These are phyloP conservation scores for Creontiades dilutus DNA, from an alignment of 2,888 invertebrate genomes.

Conservation along the genomic window DNA sequence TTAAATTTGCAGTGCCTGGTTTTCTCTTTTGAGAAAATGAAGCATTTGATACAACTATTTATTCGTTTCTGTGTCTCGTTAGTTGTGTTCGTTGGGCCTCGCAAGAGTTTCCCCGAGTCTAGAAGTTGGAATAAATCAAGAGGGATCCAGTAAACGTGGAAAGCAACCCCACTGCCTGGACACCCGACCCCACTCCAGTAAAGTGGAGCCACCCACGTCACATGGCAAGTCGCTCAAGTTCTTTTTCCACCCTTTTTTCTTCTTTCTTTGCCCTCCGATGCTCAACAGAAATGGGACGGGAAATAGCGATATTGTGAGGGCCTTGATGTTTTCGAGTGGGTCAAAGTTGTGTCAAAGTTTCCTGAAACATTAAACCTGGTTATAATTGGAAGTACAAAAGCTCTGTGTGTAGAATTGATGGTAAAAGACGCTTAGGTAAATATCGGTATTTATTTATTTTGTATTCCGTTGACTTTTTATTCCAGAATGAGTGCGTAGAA, in stretches of 20 bases:
- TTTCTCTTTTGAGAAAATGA: neutral
- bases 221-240: neutral
- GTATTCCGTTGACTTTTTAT: too few species aligned
- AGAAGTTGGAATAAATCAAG: slow-evolving; percentile 4
- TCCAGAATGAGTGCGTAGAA: too few species aligned
- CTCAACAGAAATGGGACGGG: neutral
- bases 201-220: slow-evolving; percentile 16
- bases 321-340: neutral
- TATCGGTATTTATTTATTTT: too few species aligned
- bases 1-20: too few species aligned
- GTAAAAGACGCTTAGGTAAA: too few species aligned
- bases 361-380: neutral
- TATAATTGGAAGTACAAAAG: neutral
- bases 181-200: slow-evolving; percentile 36
- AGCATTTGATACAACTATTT: neutral
- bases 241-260: neutral
- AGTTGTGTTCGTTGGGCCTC: neutral
- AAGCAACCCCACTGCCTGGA: neutral
- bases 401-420: too few species aligned
- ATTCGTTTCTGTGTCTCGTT: neutral
- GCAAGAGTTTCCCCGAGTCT: neutral
- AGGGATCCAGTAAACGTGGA: slow-evolving; percentile 23
- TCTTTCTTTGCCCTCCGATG: neutral
- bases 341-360: neutral
- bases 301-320: neutral